Conservation (phyloP, 2,888 invertebrate genomes). For the Maniola hyperantus region DNA sequence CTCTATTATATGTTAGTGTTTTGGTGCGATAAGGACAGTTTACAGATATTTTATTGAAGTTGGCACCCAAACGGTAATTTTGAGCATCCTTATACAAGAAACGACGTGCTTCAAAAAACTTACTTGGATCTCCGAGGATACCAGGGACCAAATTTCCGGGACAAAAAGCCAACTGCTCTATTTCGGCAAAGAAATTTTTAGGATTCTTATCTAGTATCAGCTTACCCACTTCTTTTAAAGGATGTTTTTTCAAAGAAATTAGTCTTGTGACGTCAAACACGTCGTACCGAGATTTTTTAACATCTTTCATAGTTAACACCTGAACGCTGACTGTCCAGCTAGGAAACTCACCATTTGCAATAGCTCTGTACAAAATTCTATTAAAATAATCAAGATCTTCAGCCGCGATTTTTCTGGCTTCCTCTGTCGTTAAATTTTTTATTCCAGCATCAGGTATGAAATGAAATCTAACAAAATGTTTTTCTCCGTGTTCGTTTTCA, state of each 20-base stretch:
- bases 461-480: conserved; percentile 95
- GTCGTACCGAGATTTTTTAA: conserved; percentile 90
- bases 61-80: conserved; percentile 91
- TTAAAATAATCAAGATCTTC: conserved; percentile 95
- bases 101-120: conserved; percentile 94
- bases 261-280: conserved; percentile 97
- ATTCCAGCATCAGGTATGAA: conserved; percentile 96
- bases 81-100: conserved; percentile 97
- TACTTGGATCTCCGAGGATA: conserved; percentile 96
- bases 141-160: conserved; percentile 96
- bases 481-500: conserved; percentile 88
- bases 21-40: conserved; percentile 93
- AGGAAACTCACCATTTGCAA: conserved; percentile 87
- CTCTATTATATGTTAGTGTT: conserved; percentile 91
- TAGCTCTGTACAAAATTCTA: conserved; percentile 94
- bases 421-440: conserved; percentile 87
- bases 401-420: conserved; percentile 87
- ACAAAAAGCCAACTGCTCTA: conserved; percentile 95
- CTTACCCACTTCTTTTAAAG: conserved; percentile 93
- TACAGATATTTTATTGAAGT: conserved; percentile 95
- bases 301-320: conserved; percentile 94
- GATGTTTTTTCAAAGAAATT: conserved; percentile 94
- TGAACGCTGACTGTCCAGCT: conserved; percentile 92
- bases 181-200: conserved; percentile 95
- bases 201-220: conserved; percentile 94